Percentiles rank a stretch among this genome's conserved stretches.
Evolutionary conservation across 1,140 invertebrate species (phyloP).

Genomic region (Thaumatotibia leucotreta): DNA sequence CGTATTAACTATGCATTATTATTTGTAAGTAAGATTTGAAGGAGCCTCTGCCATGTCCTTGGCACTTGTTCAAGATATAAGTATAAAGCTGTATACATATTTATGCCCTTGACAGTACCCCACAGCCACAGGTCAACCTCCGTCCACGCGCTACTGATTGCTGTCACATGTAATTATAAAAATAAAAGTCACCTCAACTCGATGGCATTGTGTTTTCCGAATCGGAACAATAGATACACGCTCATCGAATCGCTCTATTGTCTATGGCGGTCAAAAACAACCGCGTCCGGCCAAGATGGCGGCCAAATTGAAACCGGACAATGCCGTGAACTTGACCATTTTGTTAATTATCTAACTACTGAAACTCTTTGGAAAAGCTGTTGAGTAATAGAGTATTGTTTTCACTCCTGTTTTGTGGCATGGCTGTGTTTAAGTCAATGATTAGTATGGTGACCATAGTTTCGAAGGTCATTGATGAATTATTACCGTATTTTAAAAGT

Average conservation of each 20-base stretch:
- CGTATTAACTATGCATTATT: no score
- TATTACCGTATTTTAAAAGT: no score
- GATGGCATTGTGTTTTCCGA: constrained; percentile 39
- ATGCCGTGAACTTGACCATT: constrained; percentile 5
- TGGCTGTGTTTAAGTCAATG: no score
- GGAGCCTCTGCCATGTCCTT: no score
- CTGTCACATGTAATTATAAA: not conserved
- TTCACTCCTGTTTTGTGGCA: not conserved
- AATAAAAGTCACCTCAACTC: not conserved
- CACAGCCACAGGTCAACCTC: no score
- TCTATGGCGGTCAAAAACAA: constrained; percentile 32
- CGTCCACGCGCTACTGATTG: not conserved
- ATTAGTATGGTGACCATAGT: no score
- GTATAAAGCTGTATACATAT: no score
- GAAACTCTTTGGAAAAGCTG: not conserved
- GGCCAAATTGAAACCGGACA: constrained; percentile 10
- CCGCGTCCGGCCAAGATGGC: constrained; percentile 35
- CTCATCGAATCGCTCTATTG: constrained; percentile 52
- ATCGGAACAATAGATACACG: constrained; percentile 43
- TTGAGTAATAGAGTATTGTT: not conserved
- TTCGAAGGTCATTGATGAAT: no score
- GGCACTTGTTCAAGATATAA: no score
- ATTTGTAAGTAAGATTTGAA: no score
- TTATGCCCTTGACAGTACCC: no score
- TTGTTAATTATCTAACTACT: not conserved